Evolutionary conservation across 1,140 invertebrate species (phyloP), one percentile per base, ranked within the genome.

Genomic region (Tribolium madens): DNA sequence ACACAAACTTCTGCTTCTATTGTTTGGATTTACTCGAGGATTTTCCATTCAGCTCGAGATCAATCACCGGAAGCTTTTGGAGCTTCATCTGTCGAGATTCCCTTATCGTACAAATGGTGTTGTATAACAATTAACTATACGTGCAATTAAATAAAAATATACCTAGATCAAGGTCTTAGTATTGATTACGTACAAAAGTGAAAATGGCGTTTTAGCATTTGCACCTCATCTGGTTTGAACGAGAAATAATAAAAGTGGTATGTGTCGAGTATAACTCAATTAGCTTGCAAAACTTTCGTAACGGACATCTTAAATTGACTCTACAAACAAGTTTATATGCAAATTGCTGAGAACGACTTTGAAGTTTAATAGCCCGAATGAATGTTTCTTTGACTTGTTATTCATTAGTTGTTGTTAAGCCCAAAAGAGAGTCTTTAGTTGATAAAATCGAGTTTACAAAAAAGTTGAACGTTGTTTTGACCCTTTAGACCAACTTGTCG

Each of bases 251-350:
- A 42, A 42, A 42, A 42, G n/a, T 42, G 36, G 4, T 42, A 42
- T 9, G 36, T 42, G 36, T n/a, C 26, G 6, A 31, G 26, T 42
- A 42, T 57, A 57, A 57, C 52, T 57, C 52, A 57, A 57, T 57
- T 26, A 17, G 15, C 2, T 14, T 18, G 13, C 18, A n/a, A 15
- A 26, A 57, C 52, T 26, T 17, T 18, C 4, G 17, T 57, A 57
- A 57, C 21, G 52, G 52, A 57, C 52, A 26, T 57, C 17, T 57
- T 57, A 57, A 57, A 57, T 57, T 57, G 52, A 7, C 17, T 57
- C 52, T 57, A 18, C 17, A 57, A 57, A 57, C 52, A 57, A 57
- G 52, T 57, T 57, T 57, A 26, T 26, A 57, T 57, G 52, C 17
- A 57, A 26, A 57, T 57, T 57, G 52, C 52, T 18, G 15, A 9